Evolutionary conservation across 2,888 invertebrate species (phyloP).

Genomic region (Clostera curtula): DNA sequence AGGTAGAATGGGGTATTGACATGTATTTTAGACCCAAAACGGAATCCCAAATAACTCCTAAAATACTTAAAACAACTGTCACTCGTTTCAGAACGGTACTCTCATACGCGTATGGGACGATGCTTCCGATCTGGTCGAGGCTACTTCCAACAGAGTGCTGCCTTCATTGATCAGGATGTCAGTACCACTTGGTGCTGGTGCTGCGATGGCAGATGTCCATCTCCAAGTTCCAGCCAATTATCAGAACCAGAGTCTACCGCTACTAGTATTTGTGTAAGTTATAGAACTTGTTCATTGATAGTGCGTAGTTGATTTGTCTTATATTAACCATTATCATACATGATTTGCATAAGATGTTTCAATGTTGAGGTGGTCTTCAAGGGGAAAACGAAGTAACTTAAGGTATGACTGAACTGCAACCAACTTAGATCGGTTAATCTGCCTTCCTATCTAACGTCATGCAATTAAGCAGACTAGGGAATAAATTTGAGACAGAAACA

Average conservation of each 20-base stretch:
- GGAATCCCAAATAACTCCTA: not conserved
- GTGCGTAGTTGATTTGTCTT: too few relatives aligned
- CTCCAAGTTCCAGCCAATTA: conserved; percentile 84
- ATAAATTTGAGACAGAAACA: too few relatives aligned
- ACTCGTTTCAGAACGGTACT: conserved; percentile 54
- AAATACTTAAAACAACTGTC: not conserved
- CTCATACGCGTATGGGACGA: conserved; percentile 77
- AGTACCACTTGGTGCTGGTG: conserved; percentile 78
- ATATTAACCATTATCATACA: too few relatives aligned
- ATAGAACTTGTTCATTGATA: not conserved
- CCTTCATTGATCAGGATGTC: conserved; percentile 77
- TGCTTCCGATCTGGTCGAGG: conserved; percentile 71
- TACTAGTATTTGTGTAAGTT: conserved; percentile 89
- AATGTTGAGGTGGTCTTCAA: too few relatives aligned
- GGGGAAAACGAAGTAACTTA: too few relatives aligned
- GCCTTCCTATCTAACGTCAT: too few relatives aligned
- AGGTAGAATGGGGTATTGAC: too few relatives aligned
- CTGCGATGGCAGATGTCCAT: conserved; percentile 81
- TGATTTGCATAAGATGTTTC: too few relatives aligned
- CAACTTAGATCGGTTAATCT: too few relatives aligned
- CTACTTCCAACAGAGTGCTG: conserved; percentile 61
- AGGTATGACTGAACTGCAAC: too few relatives aligned
- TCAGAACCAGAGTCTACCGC: conserved; percentile 81
- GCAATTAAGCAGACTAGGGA: too few relatives aligned
- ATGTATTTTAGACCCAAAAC: too few relatives aligned